Percentiles rank a stretch among this genome's conserved stretches.
These are phyloP conservation scores for Agriopis leucophaearia DNA, from an alignment of 2,888 invertebrate genomes.

Conservation along the genomic window DNA sequence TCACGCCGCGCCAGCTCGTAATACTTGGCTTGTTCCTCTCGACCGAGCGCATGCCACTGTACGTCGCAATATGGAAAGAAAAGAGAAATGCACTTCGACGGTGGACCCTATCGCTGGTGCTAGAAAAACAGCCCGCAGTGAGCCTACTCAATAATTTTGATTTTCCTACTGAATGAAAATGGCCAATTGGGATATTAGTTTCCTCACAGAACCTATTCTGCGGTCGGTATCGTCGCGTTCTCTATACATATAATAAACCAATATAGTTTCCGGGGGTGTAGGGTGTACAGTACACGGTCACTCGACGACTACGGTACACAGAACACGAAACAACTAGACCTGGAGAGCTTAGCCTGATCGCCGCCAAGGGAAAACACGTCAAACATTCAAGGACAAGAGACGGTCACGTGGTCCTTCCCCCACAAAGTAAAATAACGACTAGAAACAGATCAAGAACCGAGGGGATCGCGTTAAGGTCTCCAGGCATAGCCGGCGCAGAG, in stretches of 20 bases:
- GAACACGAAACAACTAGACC: slow-evolving; percentile 75
- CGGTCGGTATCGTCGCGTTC: slow-evolving; percentile 79
- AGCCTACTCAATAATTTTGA: slow-evolving; percentile 78
- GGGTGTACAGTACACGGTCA: slow-evolving; percentile 81
- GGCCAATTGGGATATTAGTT: slow-evolving; percentile 79
- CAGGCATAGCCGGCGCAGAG: slow-evolving; percentile 36
- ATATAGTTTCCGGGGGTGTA: slow-evolving; percentile 83
- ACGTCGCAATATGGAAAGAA: slow-evolving; percentile 86
- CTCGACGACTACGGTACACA: slow-evolving; percentile 85
- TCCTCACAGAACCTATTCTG: slow-evolving; percentile 87
- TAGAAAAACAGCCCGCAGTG: slow-evolving; percentile 90
- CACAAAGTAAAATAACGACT: neutral
- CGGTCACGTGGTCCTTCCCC: neutral
- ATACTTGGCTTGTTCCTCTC: slow-evolving; percentile 99
- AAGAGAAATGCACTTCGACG: slow-evolving; percentile 85
- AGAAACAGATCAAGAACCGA: slow-evolving; percentile 8
- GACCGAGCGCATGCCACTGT: slow-evolving; percentile 99
- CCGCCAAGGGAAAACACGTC: neutral
- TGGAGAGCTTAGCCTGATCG: slow-evolving; percentile 35
- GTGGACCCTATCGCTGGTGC: slow-evolving; percentile 87
- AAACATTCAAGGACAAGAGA: slow-evolving; percentile 2
- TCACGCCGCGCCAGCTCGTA: slow-evolving; percentile 99
- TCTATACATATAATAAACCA: slow-evolving; percentile 85
- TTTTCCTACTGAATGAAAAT: slow-evolving; percentile 78
- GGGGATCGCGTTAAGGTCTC: slow-evolving; percentile 33